Percentiles rank a stretch among this genome's conserved stretches.
Conservation (phyloP, 2,113 vertebrate genomes). For the Oxyruncus cristatus region DNA sequence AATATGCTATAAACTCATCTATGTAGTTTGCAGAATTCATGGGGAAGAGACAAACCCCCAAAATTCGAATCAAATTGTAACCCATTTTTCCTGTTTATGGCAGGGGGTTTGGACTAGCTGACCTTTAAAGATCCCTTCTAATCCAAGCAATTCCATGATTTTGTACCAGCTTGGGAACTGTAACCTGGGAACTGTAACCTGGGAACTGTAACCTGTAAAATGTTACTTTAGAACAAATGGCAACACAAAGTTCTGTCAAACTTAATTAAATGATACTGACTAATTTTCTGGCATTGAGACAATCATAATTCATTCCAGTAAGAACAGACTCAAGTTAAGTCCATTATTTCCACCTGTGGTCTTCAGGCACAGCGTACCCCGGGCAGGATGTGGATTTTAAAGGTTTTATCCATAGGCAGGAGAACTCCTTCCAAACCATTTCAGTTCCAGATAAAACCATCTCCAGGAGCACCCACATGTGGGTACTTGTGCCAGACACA, state of each 20-base stretch:
- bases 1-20: neutral
- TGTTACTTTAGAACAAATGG: neutral
- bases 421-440: no score
- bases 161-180: neutral
- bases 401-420: neutral
- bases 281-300: neutral
- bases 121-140: neutral
- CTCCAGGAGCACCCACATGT: rapidly evolving
- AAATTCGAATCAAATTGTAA: neutral
- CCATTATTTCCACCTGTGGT: neutral
- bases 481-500: rapidly evolving
- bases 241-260: neutral
- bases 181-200: neutral
- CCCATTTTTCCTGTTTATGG: neutral
- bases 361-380: rapidly evolving
- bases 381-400: rapidly evolving
- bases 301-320: rapidly evolving
- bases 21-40: neutral
- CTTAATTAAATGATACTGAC: neutral
- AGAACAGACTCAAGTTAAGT: neutral
- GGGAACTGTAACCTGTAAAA: neutral
- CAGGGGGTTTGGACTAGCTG: neutral
- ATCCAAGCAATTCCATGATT: neutral
- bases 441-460: neutral
- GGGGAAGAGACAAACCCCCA: neutral